Percentiles rank a stretch among this genome's conserved stretches.
These are phyloP conservation scores for Sclerurus mexicanus DNA, from an alignment of 2,113 vertebrate genomes.

Conservation along the genomic window DNA sequence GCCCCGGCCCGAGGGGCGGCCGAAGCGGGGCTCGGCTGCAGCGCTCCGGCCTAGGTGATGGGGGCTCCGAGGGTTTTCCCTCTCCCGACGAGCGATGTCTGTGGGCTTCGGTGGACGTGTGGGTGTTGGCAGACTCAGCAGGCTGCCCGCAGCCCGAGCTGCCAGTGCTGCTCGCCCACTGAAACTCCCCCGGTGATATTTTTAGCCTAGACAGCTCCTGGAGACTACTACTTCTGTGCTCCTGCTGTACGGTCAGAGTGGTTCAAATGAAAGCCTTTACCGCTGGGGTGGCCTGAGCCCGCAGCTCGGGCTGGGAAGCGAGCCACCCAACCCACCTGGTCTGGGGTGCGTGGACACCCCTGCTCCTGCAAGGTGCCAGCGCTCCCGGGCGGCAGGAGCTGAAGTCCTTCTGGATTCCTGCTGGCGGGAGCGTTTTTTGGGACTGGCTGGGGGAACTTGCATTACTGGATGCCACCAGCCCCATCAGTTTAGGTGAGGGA, in stretches of 20 bases:
- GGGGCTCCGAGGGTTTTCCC: not conserved
- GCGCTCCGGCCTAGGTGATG: not conserved
- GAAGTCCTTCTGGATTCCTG: not conserved
- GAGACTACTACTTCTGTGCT: not conserved
- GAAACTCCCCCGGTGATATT: not conserved
- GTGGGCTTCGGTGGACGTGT: not conserved
- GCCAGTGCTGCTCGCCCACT: not conserved
- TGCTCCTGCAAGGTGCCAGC: not conserved
- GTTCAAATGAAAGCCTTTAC: not conserved
- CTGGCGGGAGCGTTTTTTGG: not conserved
- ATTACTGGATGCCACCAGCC: conserved; percentile 58
- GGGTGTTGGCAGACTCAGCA: not conserved
- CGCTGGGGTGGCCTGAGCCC: not conserved
- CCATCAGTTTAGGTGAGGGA: conserved; percentile 47
- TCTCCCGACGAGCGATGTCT: not conserved
- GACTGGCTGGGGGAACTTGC: conserved; percentile 47
- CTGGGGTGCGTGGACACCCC: not conserved
- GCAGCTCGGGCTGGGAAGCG: not conserved
- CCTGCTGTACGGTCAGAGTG: accelerated
- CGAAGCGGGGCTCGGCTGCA: not conserved
- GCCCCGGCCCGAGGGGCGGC: not conserved
- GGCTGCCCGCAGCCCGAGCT: not conserved
- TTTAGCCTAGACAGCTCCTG: not conserved
- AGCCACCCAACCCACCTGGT: not conserved
- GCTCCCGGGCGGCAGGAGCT: not conserved